Evolutionary conservation across 2,113 vertebrate species (phyloP).

Genomic region (Fulica atra): DNA sequence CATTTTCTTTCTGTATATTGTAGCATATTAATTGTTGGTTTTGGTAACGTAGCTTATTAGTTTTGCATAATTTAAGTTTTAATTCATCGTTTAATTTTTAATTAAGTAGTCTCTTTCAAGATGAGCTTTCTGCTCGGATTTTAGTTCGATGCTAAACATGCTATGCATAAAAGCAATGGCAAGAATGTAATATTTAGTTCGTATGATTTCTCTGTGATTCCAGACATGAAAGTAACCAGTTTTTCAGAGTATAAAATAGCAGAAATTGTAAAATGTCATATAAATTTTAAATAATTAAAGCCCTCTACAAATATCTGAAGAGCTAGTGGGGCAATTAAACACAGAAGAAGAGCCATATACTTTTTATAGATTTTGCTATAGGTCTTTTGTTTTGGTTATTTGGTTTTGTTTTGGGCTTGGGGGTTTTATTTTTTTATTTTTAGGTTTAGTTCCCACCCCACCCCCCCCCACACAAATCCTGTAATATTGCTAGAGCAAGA

Average conservation of each 20-base stretch:
- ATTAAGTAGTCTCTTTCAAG: constrained; percentile 78
- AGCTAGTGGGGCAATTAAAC: neutral
- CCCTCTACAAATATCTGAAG: constrained; percentile 37
- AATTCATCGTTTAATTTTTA: constrained; percentile 83
- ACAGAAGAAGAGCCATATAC: neutral
- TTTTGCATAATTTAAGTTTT: constrained; percentile 85
- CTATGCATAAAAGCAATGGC: constrained; percentile 55
- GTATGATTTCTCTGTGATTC: constrained; percentile 57
- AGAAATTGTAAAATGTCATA: constrained; percentile 57
- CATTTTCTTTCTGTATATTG: constrained; percentile 67
- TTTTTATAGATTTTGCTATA: neutral
- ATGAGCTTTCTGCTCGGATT: constrained; percentile 69
- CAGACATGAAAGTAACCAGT: constrained; percentile 58
- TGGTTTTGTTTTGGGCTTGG: neutral
- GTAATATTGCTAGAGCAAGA: neutral
- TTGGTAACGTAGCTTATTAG: constrained; percentile 78
- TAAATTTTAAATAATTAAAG: constrained; percentile 76
- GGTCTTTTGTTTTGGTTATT: neutral
- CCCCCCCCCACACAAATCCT: neutral
- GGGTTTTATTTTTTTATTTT: neutral
- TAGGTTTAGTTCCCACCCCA: no score
- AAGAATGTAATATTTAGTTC: constrained; percentile 39
- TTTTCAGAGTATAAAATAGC: constrained; percentile 56
- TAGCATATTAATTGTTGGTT: constrained; percentile 75
- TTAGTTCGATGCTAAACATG: constrained; percentile 66